Conservation (phyloP, 2,797 vertebrate genomes). For the Enteromius fasciolatus region DNA sequence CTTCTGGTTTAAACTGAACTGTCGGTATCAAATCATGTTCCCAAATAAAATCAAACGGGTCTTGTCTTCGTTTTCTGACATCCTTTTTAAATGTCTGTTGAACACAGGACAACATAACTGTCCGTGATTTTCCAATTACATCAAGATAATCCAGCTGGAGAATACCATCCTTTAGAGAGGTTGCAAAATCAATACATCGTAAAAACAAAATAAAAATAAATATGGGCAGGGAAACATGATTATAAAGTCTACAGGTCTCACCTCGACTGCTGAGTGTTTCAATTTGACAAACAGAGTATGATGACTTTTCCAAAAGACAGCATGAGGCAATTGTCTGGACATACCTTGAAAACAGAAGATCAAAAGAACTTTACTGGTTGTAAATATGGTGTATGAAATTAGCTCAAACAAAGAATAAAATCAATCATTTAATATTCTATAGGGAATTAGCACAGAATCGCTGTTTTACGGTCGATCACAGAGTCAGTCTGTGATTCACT, state of each 20-base stretch:
- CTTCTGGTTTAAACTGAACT: neutral
- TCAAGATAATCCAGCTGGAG: constrained; percentile 15
- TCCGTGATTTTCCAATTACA: neutral
- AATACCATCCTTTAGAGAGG: neutral
- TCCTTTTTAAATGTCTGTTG: neutral
- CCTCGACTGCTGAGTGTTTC: neutral
- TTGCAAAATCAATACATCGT: neutral
- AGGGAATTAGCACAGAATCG: no score
- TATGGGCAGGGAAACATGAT: neutral
- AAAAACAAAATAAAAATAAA: neutral
- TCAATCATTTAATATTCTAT: no score
- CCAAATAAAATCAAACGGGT: neutral
- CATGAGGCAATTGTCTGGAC: neutral
- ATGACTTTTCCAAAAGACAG: neutral
- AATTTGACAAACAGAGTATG: neutral
- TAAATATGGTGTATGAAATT: neutral
- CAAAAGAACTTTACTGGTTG: neutral
- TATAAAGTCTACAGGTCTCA: neutral
- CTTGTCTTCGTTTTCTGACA: constrained; percentile 3
- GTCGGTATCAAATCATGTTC: neutral
- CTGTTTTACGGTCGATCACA: no score
- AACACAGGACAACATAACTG: constrained; percentile 5
- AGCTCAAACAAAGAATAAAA: no score
- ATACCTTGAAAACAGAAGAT: neutral
- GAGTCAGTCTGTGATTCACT: no score